Percentiles rank a stretch among this genome's conserved stretches.
Evolutionary conservation across 2,797 vertebrate species (phyloP).

Genomic region (Phrynocephalus guinanensis): DNA sequence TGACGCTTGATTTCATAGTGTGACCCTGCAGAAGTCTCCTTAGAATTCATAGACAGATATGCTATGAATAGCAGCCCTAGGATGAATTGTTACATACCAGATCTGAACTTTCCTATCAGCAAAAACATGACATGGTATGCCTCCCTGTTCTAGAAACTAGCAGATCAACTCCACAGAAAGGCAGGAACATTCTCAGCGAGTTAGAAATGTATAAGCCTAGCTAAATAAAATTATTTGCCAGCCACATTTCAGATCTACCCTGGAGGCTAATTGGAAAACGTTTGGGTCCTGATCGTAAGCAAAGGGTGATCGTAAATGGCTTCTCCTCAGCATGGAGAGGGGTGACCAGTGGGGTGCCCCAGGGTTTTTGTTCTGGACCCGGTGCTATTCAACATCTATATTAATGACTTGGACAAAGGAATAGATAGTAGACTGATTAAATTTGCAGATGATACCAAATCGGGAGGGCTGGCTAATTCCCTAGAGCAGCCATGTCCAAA

Average conservation of each 20-base stretch:
- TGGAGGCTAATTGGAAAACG: background rate
- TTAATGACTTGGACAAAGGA: too few relatives aligned
- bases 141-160: background rate
- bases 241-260: background rate
- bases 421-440: too few relatives aligned
- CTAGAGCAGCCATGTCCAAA: too few relatives aligned
- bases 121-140: background rate
- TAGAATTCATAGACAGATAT: background rate
- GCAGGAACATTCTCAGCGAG: background rate
- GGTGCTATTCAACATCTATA: too few relatives aligned
- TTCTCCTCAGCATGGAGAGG: too few relatives aligned
- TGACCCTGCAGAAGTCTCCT: background rate
- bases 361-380: too few relatives aligned
- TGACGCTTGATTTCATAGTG: background rate
- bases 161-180: background rate
- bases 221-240: background rate
- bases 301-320: too few relatives aligned
- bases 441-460: too few relatives aligned
- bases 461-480: too few relatives aligned
- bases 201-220: background rate
- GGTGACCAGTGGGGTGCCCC: too few relatives aligned
- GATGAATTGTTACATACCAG: background rate
- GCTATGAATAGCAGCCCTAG: background rate
- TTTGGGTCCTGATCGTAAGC: background rate
- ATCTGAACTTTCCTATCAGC: slow-evolving; percentile 12